Base-by-base conservation (phyloP, 2,113 vertebrate genomes). In the Athene noctua region DNA sequence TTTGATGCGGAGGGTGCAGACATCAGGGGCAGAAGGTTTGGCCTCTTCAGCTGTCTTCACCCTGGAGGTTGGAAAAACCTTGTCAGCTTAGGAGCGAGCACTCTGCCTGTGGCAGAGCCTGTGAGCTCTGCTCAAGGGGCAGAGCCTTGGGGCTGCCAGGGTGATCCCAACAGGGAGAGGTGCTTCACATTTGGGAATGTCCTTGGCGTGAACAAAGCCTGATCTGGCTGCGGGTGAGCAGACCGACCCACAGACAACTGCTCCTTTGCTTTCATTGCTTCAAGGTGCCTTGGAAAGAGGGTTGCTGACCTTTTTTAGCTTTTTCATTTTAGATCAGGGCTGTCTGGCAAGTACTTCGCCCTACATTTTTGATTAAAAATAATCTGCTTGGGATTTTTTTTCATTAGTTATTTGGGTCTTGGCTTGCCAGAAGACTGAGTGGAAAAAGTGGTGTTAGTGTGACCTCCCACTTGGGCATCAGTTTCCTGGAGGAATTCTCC, bases 1-100 rank as follows among this genome's bases (percentile, higher is more conserved):
- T 84, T 97, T 99, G 95, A 99, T 84, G 42, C 98, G 98, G 58
- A 99, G 98, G 3, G 95, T 98, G 95, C 98, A 97, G 66, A 96
- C 51, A 3, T 20, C 91, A 3, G 83, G 36, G 14, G 22, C 58
- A 2, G 96, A 42, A 2, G 47, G 26, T 36, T 30, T 71, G 18
- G 73, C 54, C 42, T 22, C 32, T 29, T 11, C 93, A 47, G 63
- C 40, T 5, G 20, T 4, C 74, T 70, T 92, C 67, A 34, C 77
- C 93, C 98, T 98, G 96, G 4, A 18, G 29, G 46, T 14, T 51
- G 80, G 44, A 77, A 30, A 26, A 57, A 22, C 42, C 21, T 32
- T 1, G 0, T 84, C 21, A 81, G 70, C 34, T n/a, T 51, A 34
- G 58, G 10, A 73, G 44, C 0, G 6, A 72, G 55, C 30, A 32